A percentile compares a stretch with the other conserved stretches of the same genome.
phyloP scores from a whole-genome alignment of 2,797 vertebrate genomes.

The Cynopterus sphinx region DNA sequence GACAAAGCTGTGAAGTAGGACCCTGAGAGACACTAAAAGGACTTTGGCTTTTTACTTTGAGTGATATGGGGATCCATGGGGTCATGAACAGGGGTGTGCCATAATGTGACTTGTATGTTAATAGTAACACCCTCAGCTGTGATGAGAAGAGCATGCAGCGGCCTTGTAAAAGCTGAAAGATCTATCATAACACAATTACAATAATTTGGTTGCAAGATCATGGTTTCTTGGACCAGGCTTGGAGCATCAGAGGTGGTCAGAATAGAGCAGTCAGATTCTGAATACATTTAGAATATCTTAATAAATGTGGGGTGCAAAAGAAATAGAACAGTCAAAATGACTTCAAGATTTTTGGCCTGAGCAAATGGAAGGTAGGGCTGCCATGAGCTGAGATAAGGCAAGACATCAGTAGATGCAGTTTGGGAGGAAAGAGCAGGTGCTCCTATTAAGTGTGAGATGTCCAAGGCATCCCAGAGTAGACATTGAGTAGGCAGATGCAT shows the following conservation, averaged over 20 bases:
- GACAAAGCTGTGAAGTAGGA: background rate
- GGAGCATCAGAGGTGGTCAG: background rate
- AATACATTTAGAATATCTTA: background rate
- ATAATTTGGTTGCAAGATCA: background rate
- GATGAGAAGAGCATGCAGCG: background rate
- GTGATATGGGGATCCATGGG: background rate
- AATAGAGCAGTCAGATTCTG: background rate
- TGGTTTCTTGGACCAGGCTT: background rate
- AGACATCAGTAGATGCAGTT: background rate
- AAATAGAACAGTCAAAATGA: background rate
- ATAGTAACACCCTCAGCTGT: background rate
- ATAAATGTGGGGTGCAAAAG: background rate
- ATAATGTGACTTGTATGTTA: background rate
- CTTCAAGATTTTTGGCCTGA: background rate
- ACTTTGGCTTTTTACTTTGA: background rate
- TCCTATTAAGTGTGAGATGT: background rate
- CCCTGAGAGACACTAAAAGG: background rate
- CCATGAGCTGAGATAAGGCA: background rate
- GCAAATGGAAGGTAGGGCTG: background rate
- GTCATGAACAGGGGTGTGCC: background rate
- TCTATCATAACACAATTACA: too few relatives aligned
- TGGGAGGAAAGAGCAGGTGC: background rate
- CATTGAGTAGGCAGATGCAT: background rate
- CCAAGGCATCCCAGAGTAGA: background rate
- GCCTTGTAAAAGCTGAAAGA: background rate